These are phyloP conservation scores for Brachymystax lenok DNA, from an alignment of 2,797 vertebrate species.

Conservation along the genomic window DNA sequence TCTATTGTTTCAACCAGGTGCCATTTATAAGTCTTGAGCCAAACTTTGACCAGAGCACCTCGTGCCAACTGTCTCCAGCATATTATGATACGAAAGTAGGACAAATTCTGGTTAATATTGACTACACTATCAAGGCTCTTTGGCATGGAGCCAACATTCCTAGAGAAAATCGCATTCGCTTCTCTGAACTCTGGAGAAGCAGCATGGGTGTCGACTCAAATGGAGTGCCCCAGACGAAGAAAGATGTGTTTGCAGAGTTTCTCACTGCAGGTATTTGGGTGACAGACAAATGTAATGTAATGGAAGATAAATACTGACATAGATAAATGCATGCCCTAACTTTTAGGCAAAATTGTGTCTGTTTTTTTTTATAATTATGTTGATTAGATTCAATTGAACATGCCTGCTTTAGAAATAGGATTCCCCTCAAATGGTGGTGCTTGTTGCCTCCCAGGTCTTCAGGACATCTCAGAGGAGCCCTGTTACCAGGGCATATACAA, in stretches of 20 bases:
- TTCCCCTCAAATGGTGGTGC: neutral
- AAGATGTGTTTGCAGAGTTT: slow-evolving; percentile 67
- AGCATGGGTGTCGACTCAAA: slow-evolving; percentile 64
- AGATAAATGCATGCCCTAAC: neutral
- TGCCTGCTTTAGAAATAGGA: neutral
- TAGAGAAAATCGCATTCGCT: slow-evolving; percentile 66
- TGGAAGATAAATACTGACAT: neutral
- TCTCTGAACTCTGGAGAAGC: slow-evolving; percentile 76
- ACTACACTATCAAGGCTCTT: slow-evolving; percentile 74
- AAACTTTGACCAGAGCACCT: slow-evolving; percentile 72
- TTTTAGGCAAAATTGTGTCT: neutral
- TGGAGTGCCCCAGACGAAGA: slow-evolving; percentile 67
- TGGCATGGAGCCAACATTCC: slow-evolving; percentile 76
- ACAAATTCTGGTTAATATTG: slow-evolving; percentile 69
- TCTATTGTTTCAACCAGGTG: slow-evolving; percentile 76
- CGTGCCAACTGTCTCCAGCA: slow-evolving; percentile 72
- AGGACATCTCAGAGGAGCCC: slow-evolving; percentile 68
- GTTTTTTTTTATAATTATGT: too few species aligned
- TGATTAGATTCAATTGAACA: too few species aligned
- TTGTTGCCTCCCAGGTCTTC: slow-evolving; percentile 56
- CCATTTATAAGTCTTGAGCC: slow-evolving; percentile 70
- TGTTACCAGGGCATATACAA: slow-evolving; percentile 72
- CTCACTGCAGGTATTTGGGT: slow-evolving; percentile 66
- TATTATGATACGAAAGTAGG: slow-evolving; percentile 73
- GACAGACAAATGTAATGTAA: neutral